Conservation (phyloP, 2,113 vertebrate species). For the Pardalotus punctatus region DNA sequence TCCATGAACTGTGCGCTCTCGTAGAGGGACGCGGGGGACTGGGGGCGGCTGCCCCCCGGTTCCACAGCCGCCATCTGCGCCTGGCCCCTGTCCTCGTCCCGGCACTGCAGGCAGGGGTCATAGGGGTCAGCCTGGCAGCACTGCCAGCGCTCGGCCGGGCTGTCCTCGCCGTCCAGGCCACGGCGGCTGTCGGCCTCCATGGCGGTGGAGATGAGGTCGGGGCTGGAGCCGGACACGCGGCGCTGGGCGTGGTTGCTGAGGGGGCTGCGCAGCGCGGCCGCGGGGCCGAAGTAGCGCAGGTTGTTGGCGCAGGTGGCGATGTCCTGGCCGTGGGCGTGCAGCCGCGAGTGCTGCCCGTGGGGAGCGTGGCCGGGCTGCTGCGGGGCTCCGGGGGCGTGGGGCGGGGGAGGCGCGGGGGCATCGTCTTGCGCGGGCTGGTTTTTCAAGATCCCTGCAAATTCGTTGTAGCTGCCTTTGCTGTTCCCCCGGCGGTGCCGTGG, state of each 20-base stretch:
- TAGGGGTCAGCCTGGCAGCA: constrained; percentile 84
- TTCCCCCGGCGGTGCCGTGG: constrained; percentile 92
- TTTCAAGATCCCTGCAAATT: constrained; percentile 86
- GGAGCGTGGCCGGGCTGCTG: constrained; percentile 53
- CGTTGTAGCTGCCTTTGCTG: constrained; percentile 93
- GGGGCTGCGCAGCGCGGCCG: constrained; percentile 91
- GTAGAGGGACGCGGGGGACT: constrained; percentile 68
- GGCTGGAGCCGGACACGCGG: constrained; percentile 84
- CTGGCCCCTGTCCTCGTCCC: constrained; percentile 33
- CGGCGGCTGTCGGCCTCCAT: constrained; percentile 82
- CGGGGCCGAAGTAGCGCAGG: constrained; percentile 93
- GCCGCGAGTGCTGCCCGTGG: constrained; percentile 69
- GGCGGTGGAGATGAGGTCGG: constrained; percentile 90
- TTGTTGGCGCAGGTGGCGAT: constrained; percentile 93
- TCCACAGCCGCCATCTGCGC: not conserved
- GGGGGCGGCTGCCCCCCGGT: constrained; percentile 47
- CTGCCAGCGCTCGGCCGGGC: constrained; percentile 71
- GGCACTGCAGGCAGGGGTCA: constrained; percentile 82
- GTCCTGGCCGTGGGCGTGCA: constrained; percentile 81
- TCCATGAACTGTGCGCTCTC: constrained; percentile 53
- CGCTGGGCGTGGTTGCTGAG: constrained; percentile 92
- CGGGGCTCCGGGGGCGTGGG: not conserved
- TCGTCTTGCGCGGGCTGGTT: constrained; percentile 69
- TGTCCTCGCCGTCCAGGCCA: constrained; percentile 48
- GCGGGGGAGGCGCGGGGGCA: constrained; percentile 55